phyloP scores from a whole-genome alignment of 2,113 vertebrate genomes.

The Mormyrus iriodes region DNA sequence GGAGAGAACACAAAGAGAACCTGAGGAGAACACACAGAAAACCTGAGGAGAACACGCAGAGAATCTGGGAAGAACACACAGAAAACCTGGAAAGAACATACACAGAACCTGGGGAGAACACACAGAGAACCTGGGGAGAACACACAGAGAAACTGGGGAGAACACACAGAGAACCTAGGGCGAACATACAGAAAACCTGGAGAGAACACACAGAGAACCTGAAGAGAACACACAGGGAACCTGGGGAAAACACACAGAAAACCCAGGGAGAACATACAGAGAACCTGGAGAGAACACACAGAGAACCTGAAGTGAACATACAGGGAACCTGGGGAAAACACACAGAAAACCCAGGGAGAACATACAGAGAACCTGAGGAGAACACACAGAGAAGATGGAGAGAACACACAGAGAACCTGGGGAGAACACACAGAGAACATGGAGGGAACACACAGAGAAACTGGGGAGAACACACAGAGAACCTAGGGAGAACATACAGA shows the following conservation, averaged over 20 bases:
- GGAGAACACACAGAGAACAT: background rate
- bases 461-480: background rate
- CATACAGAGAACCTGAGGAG: background rate
- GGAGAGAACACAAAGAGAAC: background rate
- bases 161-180: background rate
- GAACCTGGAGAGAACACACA: background rate
- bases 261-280: too few species aligned
- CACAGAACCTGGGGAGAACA: background rate
- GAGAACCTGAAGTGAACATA: background rate
- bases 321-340: background rate
- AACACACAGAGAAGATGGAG: background rate
- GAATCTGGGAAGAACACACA: background rate
- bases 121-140: background rate
- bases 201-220: background rate
- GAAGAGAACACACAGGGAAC: background rate
- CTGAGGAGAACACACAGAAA: too few species aligned
- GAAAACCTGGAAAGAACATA: too few species aligned
- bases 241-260: background rate
- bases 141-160: background rate
- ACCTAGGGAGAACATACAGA: too few species aligned
- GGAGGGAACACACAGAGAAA: background rate
- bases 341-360: too few species aligned
- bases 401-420: too few species aligned
- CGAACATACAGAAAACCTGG: too few species aligned
- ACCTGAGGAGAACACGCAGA: too few species aligned